Base-by-base conservation (phyloP, 2,113 vertebrate species). In the Scopus umbretta region DNA sequence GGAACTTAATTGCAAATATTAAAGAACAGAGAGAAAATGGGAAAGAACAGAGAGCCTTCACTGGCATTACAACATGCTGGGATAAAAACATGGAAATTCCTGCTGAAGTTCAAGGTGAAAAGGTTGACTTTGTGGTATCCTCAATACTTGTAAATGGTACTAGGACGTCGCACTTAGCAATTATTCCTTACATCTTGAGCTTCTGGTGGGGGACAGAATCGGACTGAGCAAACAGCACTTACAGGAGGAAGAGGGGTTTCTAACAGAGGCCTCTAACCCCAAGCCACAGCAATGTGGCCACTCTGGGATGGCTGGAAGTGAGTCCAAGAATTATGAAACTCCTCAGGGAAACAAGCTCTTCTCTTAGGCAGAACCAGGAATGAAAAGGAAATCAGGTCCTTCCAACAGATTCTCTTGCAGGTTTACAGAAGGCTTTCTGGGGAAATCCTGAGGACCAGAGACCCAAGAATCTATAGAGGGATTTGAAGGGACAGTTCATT, bases 31-130 rank as follows among this genome's bases (percentile, higher is more conserved):
- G 40, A 56, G 49, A 88, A 96, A 91, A 85, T 2, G 59, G 2
- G 11, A 68, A 71, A 65, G 56, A 49, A 36, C 63, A 81, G 49
- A 65, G 34, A n/a, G 49, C 52, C 21, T 6, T 74, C 30, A 45
- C 11, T 63, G 61, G 10, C 0, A 0, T 92, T 66, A 82, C 52
- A 89, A 62, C 2, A 5, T 58, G 27, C 25, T 13, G 10, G 36
- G 82, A 67, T 36, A 95, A 92, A 78, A 29, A 73, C 34, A 25
- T 88, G 34, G 55, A 79, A 81, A 85, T 49, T 92, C 50, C 59
- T 62, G 42, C 15, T 45, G 13, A 25, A 86, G 71, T 45, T 93
- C 80, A 91, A 47, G 53, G 43, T 9, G 7, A 58, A 88, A 80
- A 62, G 7, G 2, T 30, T 82, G 56, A 40, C 14, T 67, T 83